Percentiles rank a stretch among this genome's conserved stretches.
Conservation (phyloP, 2,113 vertebrate genomes). For the Microtus oregoni region DNA sequence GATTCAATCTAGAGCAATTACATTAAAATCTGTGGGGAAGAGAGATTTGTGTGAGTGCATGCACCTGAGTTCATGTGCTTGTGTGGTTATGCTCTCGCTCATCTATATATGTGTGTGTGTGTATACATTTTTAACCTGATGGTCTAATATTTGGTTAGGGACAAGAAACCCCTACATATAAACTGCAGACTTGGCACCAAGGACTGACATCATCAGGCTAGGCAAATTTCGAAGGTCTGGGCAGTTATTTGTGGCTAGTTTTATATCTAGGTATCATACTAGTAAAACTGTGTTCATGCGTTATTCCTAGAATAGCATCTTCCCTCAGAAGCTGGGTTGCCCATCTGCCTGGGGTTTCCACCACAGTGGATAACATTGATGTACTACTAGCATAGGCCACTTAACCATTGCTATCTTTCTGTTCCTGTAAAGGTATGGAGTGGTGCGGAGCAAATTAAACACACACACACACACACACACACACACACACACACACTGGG, state of each 20-base stretch:
- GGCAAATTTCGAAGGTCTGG: not conserved
- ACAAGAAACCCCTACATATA: not conserved
- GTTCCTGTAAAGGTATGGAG: not conserved
- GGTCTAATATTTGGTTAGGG: not conserved
- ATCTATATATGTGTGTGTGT: not conserved
- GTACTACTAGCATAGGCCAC: not conserved
- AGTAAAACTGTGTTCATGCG: not conserved
- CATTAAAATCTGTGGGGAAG: not conserved
- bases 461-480: not conserved
- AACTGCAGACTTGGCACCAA: constrained; percentile 11
- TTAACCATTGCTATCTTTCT: not conserved
- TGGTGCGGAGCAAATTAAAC: not conserved
- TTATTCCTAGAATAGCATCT: not conserved
- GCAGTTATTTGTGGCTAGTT: not conserved
- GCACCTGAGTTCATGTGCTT: too few relatives aligned
- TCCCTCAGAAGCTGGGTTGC: not conserved
- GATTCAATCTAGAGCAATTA: not conserved
- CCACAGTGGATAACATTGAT: not conserved
- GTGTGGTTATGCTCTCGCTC: rapidly evolving
- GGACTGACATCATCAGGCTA: not conserved
- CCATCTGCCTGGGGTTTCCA: not conserved
- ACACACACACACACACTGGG: not conserved
- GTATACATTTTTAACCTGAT: not conserved
- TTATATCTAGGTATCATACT: not conserved
- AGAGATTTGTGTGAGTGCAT: not conserved